These are phyloP conservation scores for Eleginops maclovinus DNA, from an alignment of 2,113 vertebrate species.

Conservation along the genomic window DNA sequence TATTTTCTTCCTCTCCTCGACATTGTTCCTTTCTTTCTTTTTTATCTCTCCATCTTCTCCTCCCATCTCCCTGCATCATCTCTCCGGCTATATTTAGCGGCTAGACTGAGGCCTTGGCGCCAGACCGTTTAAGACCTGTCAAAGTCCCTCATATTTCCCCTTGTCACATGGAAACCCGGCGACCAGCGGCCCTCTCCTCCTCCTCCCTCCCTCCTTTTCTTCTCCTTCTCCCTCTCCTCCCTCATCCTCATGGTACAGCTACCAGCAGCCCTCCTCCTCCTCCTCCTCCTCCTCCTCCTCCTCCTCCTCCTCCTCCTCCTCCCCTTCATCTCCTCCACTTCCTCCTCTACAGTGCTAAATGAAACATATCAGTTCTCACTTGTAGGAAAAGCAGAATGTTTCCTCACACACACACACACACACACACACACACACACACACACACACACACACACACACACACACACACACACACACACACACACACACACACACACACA, in stretches of 20 bases:
- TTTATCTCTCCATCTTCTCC: constrained; percentile 86
- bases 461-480: constrained; percentile 24
- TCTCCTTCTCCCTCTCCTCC: constrained; percentile 39
- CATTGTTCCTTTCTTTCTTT: constrained; percentile 77
- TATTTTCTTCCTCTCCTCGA: constrained; percentile 68
- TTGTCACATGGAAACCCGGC: constrained; percentile 90
- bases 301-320: constrained; percentile 21
- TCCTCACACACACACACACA: constrained; percentile 30
- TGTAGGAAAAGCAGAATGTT: constrained; percentile 40
- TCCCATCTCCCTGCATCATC: constrained; percentile 89
- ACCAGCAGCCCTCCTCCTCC: constrained; percentile 29
- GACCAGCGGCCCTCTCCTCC: constrained; percentile 81
- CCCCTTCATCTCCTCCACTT: constrained; percentile 16
- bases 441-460: constrained; percentile 16
- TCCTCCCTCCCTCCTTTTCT: constrained; percentile 41
- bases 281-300: constrained; percentile 25
- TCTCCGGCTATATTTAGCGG: constrained; percentile 91
- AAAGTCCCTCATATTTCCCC: constrained; percentile 96
- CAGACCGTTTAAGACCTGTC: constrained; percentile 98
- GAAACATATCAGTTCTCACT: constrained; percentile 69
- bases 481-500: constrained; percentile 31
- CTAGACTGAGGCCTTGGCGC: constrained; percentile 93
- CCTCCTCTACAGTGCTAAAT: constrained; percentile 48
- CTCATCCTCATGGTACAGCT: constrained; percentile 19
- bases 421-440: constrained; percentile 24